Evolutionary conservation across 2,797 vertebrate genomes (phyloP), one percentile per base, ranked within the genome.

Genomic region (Anisognathus igniventris): DNA sequence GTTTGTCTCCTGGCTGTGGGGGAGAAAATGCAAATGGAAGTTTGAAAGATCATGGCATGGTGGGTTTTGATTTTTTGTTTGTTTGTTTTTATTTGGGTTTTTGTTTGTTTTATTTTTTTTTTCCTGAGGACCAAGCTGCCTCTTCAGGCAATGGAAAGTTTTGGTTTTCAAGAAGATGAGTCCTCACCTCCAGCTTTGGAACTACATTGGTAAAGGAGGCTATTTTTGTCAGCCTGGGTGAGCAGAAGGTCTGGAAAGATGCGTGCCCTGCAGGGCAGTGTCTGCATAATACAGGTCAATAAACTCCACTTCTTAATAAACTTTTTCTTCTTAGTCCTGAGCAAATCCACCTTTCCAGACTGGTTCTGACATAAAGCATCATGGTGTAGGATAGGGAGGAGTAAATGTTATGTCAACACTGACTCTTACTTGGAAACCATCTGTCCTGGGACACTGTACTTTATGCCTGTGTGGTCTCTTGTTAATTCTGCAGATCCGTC

Each of bases 211-310:
- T 47, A 65, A 61, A 50, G 5, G 7, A 56, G 24, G 3, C 28
- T 76, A 7, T 21, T 81, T 76, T 24, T 33, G 1, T 82, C 71
- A 76, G 21, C n/a, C 12, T 82, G 37, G 11, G 14, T 45, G 33
- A 68, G 28, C 14, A n/a, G 23, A 21, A 81, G 12, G 10, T 79
- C 67, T 64, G 45, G 42, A 61, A 82, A 87, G 18, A 51, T 17
- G 14, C 0, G 0, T 72, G 14, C 13, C 30, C 47, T 81, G 42
- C 35, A 65, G 25, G 39, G 51, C 19, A 48, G 2, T 0, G 0
- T 54, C 18, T 24, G 14, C 3, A 2, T 54, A 64, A 42, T 21
- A 23, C 2, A 64, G 85, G 53, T 53, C 22, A 40, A 1, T 58
- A 50, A 92, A 68, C 18, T 44, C 21, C 0, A 1, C 35, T 35